Conservation (phyloP, 2,888 invertebrate species). For the Tinea semifulvella region DNA sequence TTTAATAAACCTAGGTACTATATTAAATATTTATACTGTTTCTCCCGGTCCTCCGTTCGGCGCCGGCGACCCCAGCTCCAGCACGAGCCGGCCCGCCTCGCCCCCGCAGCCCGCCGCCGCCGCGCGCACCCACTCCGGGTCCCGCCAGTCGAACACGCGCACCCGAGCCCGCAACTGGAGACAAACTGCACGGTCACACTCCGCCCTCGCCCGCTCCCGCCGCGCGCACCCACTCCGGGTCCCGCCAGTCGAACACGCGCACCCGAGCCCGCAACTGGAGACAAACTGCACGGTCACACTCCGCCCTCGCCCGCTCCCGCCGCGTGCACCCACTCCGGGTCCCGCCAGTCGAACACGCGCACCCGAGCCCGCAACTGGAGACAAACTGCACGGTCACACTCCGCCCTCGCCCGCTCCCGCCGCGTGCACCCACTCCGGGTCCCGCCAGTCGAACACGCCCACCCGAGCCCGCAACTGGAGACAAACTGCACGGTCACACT, state of each 20-base stretch:
- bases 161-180: slow-evolving; percentile 43
- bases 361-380: slow-evolving; percentile 43
- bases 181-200: too few relatives aligned
- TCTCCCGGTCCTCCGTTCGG: too few relatives aligned
- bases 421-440: slow-evolving; percentile 73
- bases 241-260: slow-evolving; percentile 73
- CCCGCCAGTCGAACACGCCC: slow-evolving; percentile 73
- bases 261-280: slow-evolving; percentile 43
- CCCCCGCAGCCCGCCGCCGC: slow-evolving; percentile 76
- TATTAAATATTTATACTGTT: too few relatives aligned
- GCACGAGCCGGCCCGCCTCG: slow-evolving; percentile 70
- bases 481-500: too few relatives aligned
- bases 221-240: slow-evolving; percentile 73
- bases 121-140: slow-evolving; percentile 73
- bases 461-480: slow-evolving; percentile 43
- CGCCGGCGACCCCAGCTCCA: slow-evolving; percentile 91
- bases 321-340: slow-evolving; percentile 73
- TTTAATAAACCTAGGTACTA: too few relatives aligned
- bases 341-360: slow-evolving; percentile 73
- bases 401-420: slow-evolving; percentile 77
- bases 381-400: too few relatives aligned
- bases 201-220: slow-evolving; percentile 77
- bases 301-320: slow-evolving; percentile 77
- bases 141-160: slow-evolving; percentile 73
- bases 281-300: too few relatives aligned